Evolutionary conservation across 53 echinoderm and acorn worm genomes (phyloP), one percentile per base, ranked within the genome.

Genomic region (Apostichopus leukothele): DNA sequence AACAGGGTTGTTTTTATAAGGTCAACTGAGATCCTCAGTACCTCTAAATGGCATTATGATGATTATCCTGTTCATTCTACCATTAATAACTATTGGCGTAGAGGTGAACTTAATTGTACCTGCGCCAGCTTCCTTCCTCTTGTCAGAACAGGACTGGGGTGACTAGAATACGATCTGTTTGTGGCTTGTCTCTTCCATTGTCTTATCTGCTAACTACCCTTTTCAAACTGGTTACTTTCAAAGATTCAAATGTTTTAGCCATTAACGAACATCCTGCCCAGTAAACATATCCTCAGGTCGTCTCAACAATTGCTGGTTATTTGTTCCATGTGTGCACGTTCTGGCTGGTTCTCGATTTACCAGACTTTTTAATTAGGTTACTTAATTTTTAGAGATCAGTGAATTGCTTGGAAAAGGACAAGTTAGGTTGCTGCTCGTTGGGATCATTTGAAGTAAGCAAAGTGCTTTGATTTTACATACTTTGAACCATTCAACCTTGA

Each of bases 141-240:
- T 79, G 54, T 79, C 79, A 79, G 52, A 10, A 51, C 51, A n/a
- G 5, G 14, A n/a, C 63, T 63, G 50, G 50, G n/a, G 53, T 51
- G 53, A 79, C 51, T 18, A 79, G 52, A 13, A 52, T 6, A 52
- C 53, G 4, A 51, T 52, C 79, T 51, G 7, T 23, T 53, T 79
- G 79, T 79, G 79, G 79, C 79, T 79, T 79, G 79, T 79, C 79
- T 20, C 19, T 12, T 52, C 79, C 53, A 79, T 79, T 79, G 79
- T 79, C 51, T 51, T 51, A 19, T 51, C n/a, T 19, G 53, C 53
- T 79, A 51, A 5, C 54, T 18, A 51, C 53, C 79, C 18, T 52
- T 14, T 39, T 79, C 50, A 79, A 7, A 12, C 18, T 53, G 13
- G 3, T 39, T 79, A 9, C 53, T 52, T 52, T 53, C 79, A 51